A percentile compares a stretch with the other conserved stretches of the same genome.
phyloP scores from a whole-genome alignment of 1,140 invertebrate species.

The Whitmania pigra region DNA sequence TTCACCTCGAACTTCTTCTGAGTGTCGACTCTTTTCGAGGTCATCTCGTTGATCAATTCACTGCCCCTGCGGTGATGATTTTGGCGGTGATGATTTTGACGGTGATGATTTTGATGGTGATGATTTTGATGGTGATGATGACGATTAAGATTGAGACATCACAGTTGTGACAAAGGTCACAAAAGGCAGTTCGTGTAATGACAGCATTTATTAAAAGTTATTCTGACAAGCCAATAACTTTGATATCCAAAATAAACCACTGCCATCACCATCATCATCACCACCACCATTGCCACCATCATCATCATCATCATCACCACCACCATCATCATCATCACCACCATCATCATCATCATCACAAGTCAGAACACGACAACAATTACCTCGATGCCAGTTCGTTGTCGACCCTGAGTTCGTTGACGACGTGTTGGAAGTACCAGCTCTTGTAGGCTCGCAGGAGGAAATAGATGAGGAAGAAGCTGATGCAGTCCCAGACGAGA shows the following conservation, averaged over 20 bases:
- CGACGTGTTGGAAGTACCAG: constrained; percentile 89
- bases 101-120: not conserved
- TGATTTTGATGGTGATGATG: not conserved
- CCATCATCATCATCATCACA: too few relatives aligned
- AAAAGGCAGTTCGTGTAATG: too few relatives aligned
- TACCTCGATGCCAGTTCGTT: constrained; percentile 69
- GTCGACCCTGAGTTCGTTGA: constrained; percentile 84
- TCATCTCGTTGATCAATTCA: constrained; percentile 14
- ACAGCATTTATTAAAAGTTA: too few relatives aligned
- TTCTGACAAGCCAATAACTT: too few relatives aligned
- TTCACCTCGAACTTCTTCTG: constrained; percentile 13
- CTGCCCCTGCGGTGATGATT: constrained; percentile 11
- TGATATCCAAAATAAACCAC: too few relatives aligned
- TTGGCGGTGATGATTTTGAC: not conserved
- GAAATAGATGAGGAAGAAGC: constrained; percentile 78
- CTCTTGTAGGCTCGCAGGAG: constrained; percentile 80
- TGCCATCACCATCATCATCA: not conserved
- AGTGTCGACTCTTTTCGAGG: constrained; percentile 7
- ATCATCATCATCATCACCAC: not conserved
- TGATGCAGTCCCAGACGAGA: constrained; percentile 70
- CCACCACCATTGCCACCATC: not conserved
- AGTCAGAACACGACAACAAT: too few relatives aligned
- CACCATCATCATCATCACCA: too few relatives aligned
- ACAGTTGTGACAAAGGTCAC: not conserved
- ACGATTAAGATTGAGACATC: not conserved